These are phyloP conservation scores for Bujurquina vittata DNA, from an alignment of 2,113 vertebrate genomes.

Conservation along the genomic window DNA sequence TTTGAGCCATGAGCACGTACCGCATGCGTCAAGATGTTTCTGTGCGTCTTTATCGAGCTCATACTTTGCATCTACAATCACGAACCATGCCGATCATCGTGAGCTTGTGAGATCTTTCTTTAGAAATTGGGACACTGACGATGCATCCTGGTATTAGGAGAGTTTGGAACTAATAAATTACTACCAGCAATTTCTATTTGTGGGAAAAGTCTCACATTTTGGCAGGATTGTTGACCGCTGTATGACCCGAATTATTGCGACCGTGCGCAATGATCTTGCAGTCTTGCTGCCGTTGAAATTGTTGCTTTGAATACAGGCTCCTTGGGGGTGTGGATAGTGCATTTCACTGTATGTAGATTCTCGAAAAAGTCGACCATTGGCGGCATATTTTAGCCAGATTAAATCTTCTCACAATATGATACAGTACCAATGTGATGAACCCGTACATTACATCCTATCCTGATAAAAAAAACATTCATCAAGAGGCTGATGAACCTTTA, in stretches of 20 bases:
- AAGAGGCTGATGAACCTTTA: not conserved
- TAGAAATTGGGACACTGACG: fast-evolving
- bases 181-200: not conserved
- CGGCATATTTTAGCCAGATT: not conserved
- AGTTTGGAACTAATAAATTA: not conserved
- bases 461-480: not conserved
- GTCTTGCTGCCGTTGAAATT: not conserved
- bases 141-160: not conserved
- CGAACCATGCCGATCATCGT: not conserved
- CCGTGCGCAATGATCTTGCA: not conserved
- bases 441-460: not conserved
- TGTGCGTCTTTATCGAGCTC: not conserved
- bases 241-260: not conserved
- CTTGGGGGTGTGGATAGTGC: not conserved
- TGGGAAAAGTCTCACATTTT: not conserved
- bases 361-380: not conserved
- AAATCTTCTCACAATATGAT: not conserved
- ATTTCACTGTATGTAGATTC: too few relatives aligned
- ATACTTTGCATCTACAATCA: not conserved
- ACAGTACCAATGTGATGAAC: not conserved
- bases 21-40: not conserved
- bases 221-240: not conserved
- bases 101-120: not conserved
- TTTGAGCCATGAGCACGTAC: not conserved
- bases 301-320: not conserved